A percentile compares a stretch with the other conserved stretches of the same genome.
Conservation (phyloP, 1,140 invertebrate species). For the Drosophila funebris region DNA sequence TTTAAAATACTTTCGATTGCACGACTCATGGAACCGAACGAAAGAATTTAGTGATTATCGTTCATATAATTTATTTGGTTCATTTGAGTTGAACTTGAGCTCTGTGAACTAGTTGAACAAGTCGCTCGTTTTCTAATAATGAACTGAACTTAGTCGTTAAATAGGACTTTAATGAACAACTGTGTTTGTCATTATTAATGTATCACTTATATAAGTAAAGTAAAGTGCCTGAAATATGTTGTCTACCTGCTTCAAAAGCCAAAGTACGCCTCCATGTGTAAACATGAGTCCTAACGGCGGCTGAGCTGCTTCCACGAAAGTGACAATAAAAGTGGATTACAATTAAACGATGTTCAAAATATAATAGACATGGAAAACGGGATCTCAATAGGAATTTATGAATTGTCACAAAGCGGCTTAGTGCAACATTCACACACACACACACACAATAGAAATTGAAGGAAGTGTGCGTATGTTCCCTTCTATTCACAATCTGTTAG, state of each 20-base stretch:
- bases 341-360: constrained; percentile 29
- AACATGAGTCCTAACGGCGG: not conserved
- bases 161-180: no score
- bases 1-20: no score
- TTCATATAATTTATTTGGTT: no score
- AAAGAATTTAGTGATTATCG: no score
- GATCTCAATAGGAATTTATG: constrained; percentile 25
- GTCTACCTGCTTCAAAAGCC: constrained; percentile 8
- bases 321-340: constrained; percentile 53
- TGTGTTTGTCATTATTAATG: not conserved
- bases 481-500: not conserved
- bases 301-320: constrained; percentile 43
- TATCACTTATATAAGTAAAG: not conserved
- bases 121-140: no score
- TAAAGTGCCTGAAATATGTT: not conserved
- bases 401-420: constrained; percentile 52
- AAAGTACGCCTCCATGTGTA: not conserved
- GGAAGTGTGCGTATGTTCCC: not conserved
- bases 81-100: no score
- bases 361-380: constrained; percentile 5
- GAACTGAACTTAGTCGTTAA: no score
- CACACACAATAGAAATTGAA: not conserved
- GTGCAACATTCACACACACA: constrained; percentile 15
- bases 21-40: no score
- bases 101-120: no score